Conservation (phyloP, 1,140 invertebrate genomes). For the Amyelois transitella region DNA sequence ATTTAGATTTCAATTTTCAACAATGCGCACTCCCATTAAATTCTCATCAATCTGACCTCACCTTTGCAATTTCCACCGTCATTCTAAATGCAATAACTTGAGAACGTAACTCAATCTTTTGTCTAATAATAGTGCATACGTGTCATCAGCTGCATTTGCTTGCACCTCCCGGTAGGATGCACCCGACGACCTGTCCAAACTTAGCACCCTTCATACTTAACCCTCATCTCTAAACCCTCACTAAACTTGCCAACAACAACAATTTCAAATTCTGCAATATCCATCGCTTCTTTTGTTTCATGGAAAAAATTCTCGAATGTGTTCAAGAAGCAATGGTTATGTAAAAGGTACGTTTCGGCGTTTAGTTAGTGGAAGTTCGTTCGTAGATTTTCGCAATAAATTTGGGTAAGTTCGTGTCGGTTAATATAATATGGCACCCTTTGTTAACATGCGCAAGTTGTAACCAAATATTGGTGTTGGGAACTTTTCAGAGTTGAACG, state of each 20-base stretch:
- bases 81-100: neutral
- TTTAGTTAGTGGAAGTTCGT: neutral
- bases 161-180: neutral
- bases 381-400: neutral
- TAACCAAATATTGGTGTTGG: neutral
- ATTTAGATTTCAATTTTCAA: too few species aligned
- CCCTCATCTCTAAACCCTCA: neutral
- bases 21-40: too few species aligned
- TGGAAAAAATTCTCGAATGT: neutral
- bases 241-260: neutral
- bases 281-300: neutral
- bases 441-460: neutral
- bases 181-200: neutral
- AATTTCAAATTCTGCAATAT: neutral
- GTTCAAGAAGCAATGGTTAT: neutral
- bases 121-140: neutral
- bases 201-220: neutral
- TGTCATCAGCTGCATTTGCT: neutral
- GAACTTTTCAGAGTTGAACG: neutral
- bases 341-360: neutral
- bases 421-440: neutral
- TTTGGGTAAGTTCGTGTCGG: neutral
- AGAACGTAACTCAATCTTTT: neutral
- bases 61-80: too few species aligned
- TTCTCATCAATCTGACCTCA: too few species aligned